Conservation (phyloP, 2,888 invertebrate species). For the Baccha elongata region DNA sequence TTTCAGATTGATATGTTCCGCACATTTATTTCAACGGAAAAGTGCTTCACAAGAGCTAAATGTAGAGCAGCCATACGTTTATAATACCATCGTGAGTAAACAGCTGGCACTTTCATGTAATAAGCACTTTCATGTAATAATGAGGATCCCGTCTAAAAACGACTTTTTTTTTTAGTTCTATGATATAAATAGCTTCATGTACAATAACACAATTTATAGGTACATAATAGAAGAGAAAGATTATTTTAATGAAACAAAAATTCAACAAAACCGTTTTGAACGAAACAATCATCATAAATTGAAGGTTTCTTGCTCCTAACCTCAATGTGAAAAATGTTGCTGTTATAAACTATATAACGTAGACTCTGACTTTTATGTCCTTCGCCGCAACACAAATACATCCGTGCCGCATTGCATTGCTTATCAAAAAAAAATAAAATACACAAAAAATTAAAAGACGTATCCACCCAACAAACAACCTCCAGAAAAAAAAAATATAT, state of each 20-base stretch:
- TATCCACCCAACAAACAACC: neutral
- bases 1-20: too few relatives aligned
- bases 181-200: too few relatives aligned
- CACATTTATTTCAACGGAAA: too few relatives aligned
- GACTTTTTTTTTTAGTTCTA: too few relatives aligned
- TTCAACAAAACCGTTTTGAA: neutral
- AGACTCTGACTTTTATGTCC: constrained; percentile 8
- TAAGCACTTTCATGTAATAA: too few relatives aligned
- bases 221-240: neutral
- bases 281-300: constrained; percentile 4
- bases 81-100: too few relatives aligned
- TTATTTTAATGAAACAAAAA: neutral
- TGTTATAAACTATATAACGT: neutral
- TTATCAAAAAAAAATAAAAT: constrained; percentile 1
- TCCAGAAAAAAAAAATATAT: constrained; percentile 13
- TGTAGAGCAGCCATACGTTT: too few relatives aligned
- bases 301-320: constrained; percentile 11
- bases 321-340: constrained; percentile 7
- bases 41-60: too few relatives aligned
- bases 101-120: too few relatives aligned
- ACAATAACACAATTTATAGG: too few relatives aligned
- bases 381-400: constrained; percentile 7
- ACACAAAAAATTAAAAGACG: neutral
- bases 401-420: constrained; percentile 28
- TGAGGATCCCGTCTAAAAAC: too few relatives aligned